Evolutionary conservation across 2,888 invertebrate species (phyloP).

Genomic region (Tenthredo distinguenda): DNA sequence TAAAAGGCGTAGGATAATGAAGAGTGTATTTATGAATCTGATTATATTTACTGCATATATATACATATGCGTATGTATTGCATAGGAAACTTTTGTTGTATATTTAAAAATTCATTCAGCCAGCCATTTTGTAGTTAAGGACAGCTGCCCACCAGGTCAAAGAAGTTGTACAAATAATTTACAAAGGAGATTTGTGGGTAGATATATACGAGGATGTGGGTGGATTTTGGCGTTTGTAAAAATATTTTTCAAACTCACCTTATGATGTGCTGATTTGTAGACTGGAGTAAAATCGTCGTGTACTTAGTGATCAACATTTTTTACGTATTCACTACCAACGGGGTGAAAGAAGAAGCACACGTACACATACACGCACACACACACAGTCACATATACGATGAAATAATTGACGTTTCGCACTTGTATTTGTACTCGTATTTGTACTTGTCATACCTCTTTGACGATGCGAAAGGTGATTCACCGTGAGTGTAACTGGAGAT

Average conservation of each 20-base stretch:
- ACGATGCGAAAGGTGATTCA: constrained; percentile 23
- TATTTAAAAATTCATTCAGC: background rate
- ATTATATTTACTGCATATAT: background rate
- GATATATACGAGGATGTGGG: background rate
- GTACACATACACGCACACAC: background rate
- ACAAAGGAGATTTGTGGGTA: background rate
- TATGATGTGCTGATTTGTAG: constrained; percentile 78
- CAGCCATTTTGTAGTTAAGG: background rate
- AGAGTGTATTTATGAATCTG: constrained; percentile 5
- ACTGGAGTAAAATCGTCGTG: constrained; percentile 85
- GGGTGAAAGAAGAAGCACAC: background rate
- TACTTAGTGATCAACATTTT: constrained; percentile 86
- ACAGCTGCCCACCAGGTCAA: background rate
- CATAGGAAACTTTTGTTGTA: background rate
- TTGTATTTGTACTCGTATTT: constrained; percentile 11
- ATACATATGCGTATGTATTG: background rate
- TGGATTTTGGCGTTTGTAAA: background rate
- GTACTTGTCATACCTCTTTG: constrained; percentile 31
- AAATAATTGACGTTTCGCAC: background rate
- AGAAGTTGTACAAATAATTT: background rate
- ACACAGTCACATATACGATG: background rate
- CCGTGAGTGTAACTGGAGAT: constrained; percentile 55
- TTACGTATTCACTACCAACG: constrained; percentile 7
- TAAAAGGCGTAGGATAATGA: constrained; percentile 28
- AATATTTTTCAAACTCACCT: constrained; percentile 64